phyloP scores from a whole-genome alignment of 2,888 invertebrate genomes.

The Athripsodes cinereus region DNA sequence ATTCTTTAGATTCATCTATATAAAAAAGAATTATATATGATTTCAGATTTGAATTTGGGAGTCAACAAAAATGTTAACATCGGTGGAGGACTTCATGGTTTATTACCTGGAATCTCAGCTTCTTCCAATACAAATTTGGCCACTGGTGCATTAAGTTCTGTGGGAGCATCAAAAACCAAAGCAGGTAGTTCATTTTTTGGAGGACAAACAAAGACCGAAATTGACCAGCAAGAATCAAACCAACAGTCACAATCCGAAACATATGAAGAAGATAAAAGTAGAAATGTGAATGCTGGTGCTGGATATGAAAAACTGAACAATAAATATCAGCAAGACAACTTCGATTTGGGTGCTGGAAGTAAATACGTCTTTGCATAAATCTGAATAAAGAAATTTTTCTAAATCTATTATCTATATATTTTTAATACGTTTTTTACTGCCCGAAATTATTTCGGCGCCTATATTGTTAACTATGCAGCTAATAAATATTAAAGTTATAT shows the following conservation, averaged over 20 bases:
- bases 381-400: too few relatives aligned
- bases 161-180: slow-evolving; percentile 5
- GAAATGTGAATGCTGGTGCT: slow-evolving; percentile 13
- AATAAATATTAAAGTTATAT: too few relatives aligned
- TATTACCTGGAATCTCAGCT: not conserved
- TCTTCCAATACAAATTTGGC: slow-evolving; percentile 1
- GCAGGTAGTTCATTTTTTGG: slow-evolving; percentile 5
- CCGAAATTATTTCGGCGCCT: too few relatives aligned
- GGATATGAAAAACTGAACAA: not conserved
- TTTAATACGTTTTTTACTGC: too few relatives aligned
- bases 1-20: too few relatives aligned
- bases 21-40: too few relatives aligned
- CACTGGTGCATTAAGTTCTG: not conserved
- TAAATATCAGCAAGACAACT: not conserved
- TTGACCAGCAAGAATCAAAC: slow-evolving; percentile 22
- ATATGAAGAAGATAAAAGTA: slow-evolving; percentile 8
- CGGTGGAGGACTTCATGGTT: not conserved
- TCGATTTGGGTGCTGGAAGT: not conserved
- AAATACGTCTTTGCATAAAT: not conserved
- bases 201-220: slow-evolving; percentile 19
- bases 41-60: slow-evolving; percentile 12
- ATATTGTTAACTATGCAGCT: too few relatives aligned
- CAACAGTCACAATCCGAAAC: slow-evolving; percentile 13
- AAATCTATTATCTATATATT: too few relatives aligned
- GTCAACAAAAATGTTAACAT: not conserved